Percentiles rank a stretch among this genome's conserved stretches.
Evolutionary conservation across 2,797 vertebrate species (phyloP).

Genomic region (Karalla daura): DNA sequence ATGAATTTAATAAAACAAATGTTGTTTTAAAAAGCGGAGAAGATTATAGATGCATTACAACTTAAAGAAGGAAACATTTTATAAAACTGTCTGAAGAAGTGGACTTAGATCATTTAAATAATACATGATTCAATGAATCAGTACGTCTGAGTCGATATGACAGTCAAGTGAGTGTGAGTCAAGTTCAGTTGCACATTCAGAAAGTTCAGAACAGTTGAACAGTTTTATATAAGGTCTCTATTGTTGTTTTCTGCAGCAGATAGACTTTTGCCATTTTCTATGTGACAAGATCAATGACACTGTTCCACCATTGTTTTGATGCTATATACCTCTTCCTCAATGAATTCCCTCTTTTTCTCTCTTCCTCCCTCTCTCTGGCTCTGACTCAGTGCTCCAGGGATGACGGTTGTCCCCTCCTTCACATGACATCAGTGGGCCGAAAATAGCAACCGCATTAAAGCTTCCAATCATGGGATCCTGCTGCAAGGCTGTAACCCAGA

Average conservation of each 20-base stretch:
- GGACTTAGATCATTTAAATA: too few species aligned
- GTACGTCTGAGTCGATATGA: too few species aligned
- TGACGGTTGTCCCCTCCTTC: constrained; percentile 65
- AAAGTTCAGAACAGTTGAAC: too few species aligned
- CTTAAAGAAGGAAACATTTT: too few species aligned
- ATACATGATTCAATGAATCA: too few species aligned
- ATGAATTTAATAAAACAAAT: too few species aligned
- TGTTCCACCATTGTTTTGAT: constrained; percentile 28
- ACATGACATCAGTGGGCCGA: constrained; percentile 75
- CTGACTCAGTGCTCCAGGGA: constrained; percentile 73
- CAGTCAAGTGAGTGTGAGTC: too few species aligned
- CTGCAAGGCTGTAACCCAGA: constrained; percentile 54
- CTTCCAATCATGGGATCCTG: constrained; percentile 64
- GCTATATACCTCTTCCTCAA: constrained; percentile 24
- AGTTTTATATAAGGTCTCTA: too few species aligned
- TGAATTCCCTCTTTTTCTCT: constrained; percentile 17
- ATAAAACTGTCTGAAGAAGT: too few species aligned
- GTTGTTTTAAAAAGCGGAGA: too few species aligned
- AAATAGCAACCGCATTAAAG: constrained; percentile 79
- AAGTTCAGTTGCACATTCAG: too few species aligned
- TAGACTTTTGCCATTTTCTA: constrained; percentile 11
- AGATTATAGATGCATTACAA: too few species aligned
- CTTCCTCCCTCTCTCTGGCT: constrained; percentile 40
- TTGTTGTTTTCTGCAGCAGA: constrained; percentile 8
- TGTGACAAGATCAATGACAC: constrained; percentile 20